Evolutionary conservation across 2,888 invertebrate species (phyloP), one percentile per base, ranked within the genome.

Genomic region (Carabus problematicus): DNA sequence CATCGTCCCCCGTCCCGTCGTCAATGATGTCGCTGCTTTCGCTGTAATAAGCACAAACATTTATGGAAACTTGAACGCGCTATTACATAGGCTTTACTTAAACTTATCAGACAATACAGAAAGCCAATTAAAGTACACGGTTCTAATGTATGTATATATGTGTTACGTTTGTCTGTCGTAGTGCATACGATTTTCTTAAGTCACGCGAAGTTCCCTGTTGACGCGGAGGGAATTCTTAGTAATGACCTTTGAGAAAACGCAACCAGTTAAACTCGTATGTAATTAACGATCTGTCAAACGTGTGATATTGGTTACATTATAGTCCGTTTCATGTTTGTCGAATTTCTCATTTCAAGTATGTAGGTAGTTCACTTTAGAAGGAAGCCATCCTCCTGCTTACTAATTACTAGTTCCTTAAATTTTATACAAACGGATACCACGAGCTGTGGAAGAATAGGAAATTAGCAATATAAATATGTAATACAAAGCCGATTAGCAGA

Each of bases 1-100:
- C 78, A 74, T 91, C 91, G 70, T 91, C 91, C 0, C 84, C 86
- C n/a, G 84, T 84, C 70, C 91, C 91, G 70, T 91, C 91, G 60
- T 91, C 89, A 74, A 85, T 80, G 55, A 86, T 83, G 62, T 88
- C 85, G 76, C 85, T 88, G 64, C 81, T 80, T 47, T 86, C 85
- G 64, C 87, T 87, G 77, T 77, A 84, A 81, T 70, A 72, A 70
- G 19, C 19, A 29, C 40, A 56, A 56, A 8, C 56, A 56, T 29
- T 40, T 9, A 11, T 40, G 59, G 59, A 59, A 59, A 59, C 59
- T 59, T 59, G 11, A 59, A 52, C 63, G 41, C 19, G 56, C 39
- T 43, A 56, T 64, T 64, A n/a, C 64, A 56, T 18, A 61, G 68
- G 68, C 68, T 60, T 68, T 68, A 42, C 68, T 49, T 52, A 19